phyloP scores from a whole-genome alignment of 2,113 vertebrate genomes.

The Anarhynchus alexandrinus region DNA sequence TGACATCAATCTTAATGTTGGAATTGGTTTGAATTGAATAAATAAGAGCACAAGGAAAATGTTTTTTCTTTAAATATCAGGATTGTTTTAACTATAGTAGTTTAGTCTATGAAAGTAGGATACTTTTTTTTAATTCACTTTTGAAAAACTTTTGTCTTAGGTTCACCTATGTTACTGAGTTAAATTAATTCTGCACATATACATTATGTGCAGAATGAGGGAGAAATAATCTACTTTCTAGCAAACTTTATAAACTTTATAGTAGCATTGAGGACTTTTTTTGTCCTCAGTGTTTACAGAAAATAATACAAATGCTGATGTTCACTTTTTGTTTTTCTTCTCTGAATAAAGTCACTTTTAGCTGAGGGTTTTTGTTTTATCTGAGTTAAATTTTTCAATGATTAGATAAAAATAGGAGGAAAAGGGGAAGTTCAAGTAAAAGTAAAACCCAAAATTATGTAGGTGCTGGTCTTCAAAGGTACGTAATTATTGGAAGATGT shows the following conservation, averaged over 20 bases:
- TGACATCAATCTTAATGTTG: background rate
- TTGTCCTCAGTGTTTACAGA: background rate
- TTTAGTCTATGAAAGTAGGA: background rate
- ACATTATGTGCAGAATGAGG: background rate
- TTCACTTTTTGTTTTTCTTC: background rate
- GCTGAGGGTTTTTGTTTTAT: background rate
- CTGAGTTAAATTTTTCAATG: background rate
- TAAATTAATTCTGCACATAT: background rate
- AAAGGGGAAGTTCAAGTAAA: background rate
- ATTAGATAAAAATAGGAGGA: background rate
- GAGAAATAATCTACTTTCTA: background rate
- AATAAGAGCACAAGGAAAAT: background rate
- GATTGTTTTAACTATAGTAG: background rate
- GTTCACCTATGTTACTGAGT: background rate
- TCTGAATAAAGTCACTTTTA: background rate
- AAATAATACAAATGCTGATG: background rate
- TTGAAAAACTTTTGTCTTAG: background rate
- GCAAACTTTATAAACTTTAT: background rate
- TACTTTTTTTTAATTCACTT: background rate
- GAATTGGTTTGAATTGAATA: background rate
- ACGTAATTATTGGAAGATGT: background rate
- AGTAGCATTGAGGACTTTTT: background rate
- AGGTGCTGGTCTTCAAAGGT: background rate
- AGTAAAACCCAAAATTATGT: background rate
- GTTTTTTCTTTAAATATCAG: background rate